A percentile compares a stretch with the other conserved stretches of the same genome.
Conservation (phyloP, 1,140 invertebrate species). For the Drosophila simulans region DNA sequence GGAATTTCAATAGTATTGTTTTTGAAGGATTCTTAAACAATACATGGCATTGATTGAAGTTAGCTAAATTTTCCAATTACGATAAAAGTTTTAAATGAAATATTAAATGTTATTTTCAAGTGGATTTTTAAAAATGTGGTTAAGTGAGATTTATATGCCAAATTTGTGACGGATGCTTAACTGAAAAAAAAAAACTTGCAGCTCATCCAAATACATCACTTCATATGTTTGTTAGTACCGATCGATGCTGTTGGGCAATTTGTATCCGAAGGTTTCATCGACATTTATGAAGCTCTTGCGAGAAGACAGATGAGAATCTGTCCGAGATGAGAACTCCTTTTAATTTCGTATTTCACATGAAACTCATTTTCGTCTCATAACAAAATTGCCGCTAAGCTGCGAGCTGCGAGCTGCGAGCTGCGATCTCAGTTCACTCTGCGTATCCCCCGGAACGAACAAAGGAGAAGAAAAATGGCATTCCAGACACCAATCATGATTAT, state of each 20-base stretch:
- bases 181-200: background rate
- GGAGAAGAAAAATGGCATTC: constrained; percentile 52
- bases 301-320: constrained; percentile 20
- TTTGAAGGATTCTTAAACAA: no score
- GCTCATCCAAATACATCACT: no score
- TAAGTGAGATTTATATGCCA: background rate
- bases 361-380: constrained; percentile 55
- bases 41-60: no score
- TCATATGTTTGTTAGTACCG: constrained; percentile 2
- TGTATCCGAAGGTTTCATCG: constrained; percentile 14
- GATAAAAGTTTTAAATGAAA: no score
- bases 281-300: constrained; percentile 4
- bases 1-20: no score
- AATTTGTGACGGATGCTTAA: background rate
- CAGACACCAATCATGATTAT: constrained; percentile 78
- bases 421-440: constrained; percentile 1
- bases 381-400: constrained; percentile 59
- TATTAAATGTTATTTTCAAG: no score
- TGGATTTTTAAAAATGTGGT: background rate
- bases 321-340: constrained; percentile 33
- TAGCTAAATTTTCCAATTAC: no score
- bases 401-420: constrained; percentile 25
- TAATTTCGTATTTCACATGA: constrained; percentile 50
- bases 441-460: constrained; percentile 12
- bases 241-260: constrained; percentile 31